Base-by-base conservation (phyloP, 2,113 vertebrate species). In the Phodopus roborovskii region DNA sequence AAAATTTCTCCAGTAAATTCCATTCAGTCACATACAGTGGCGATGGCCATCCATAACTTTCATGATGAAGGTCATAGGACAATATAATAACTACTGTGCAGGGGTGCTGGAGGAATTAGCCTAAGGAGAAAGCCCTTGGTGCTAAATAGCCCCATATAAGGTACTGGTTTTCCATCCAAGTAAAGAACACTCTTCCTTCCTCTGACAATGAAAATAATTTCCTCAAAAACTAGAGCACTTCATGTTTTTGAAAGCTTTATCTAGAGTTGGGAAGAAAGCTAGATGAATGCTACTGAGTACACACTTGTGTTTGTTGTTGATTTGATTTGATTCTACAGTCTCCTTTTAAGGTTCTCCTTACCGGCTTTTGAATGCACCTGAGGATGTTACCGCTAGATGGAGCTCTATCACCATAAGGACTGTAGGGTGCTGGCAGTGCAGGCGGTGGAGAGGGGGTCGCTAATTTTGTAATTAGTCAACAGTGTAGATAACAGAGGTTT, bases 131-230 rank as follows among this genome's bases (percentile, higher is more conserved):
- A 88, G 60, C 92, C 88, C 93, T 62, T 73, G 90, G 95, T 96
- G 96, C 96, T 95, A 97, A 97, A 82, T 68, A 97, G 88, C 48
- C 74, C 88, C 66, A 36, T 74, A 30, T 88, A 70, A 90, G 66
- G 71, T 58, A 50, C 86, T 7, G 10, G 26, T 19, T 56, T 87
- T 93, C 71, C 74, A 85, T 11, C 45, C 30, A 4, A 81, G 5
- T 15, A 42, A 74, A 42, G 53, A 56, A 26, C 33, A 30, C n/a
- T 62, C 70, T 64, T 24, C 53, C 78, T 70, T 33, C n/a, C 45
- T 42, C 78, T 36, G 30, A 64, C n/a, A 74, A 5, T 73, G n/a
- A 77, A 64, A 90, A 64, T 84, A 39, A 60, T 89, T 90, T 60
- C 68, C 84, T 77, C 53, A 64, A 73, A 88, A 89, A 15, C 28